Base-by-base conservation (phyloP, 2,113 vertebrate genomes). In the Gallinago media region DNA sequence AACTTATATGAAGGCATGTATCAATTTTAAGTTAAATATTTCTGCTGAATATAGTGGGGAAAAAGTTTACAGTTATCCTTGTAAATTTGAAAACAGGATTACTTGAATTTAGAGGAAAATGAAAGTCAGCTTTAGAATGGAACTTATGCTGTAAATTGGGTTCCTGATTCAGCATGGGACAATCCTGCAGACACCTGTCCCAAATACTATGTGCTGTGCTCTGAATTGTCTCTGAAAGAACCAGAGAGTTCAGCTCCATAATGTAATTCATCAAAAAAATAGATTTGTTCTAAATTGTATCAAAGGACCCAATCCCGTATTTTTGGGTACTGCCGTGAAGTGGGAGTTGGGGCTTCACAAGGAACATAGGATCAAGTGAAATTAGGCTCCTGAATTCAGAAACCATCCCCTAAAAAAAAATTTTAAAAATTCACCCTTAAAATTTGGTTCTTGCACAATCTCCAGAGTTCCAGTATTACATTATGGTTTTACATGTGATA, bases 131-230 rank as follows among this genome's bases (percentile, higher is more conserved):
- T 86, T 92, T 44, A 42, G 44, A 72, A 65, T 40, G 25, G 49
- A 86, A 58, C 7, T 52, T 52, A 34, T 0, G 3, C 40, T 84
- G 38, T 15, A 68, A 36, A 31, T 5, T 15, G 50, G 26, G 75
- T 61, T 68, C 71, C 46, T 36, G 61, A 56, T 58, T 62, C 42
- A 65, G 26, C 0, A 0, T n/a, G 65, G 36, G 67, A 75, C 62
- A 86, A 8, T 36, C 67, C 68, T 88, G 38, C 36, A 36, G n/a
- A 52, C 20, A 4, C 50, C 61, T 63, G 40, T 44, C 54, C 31
- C 74, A 29, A 16, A 31, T 11, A 20, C 1, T 0, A 49, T 21
- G 36, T 25, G 56, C n/a, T 2, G 0, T 56, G 42, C 58, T 67
- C 22, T 13, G 40, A 73, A 21, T 38, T 2, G 0, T 65, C 20